Evolutionary conservation across 2,113 vertebrate genomes (phyloP).

Genomic region (Phylloscopus whistleri): DNA sequence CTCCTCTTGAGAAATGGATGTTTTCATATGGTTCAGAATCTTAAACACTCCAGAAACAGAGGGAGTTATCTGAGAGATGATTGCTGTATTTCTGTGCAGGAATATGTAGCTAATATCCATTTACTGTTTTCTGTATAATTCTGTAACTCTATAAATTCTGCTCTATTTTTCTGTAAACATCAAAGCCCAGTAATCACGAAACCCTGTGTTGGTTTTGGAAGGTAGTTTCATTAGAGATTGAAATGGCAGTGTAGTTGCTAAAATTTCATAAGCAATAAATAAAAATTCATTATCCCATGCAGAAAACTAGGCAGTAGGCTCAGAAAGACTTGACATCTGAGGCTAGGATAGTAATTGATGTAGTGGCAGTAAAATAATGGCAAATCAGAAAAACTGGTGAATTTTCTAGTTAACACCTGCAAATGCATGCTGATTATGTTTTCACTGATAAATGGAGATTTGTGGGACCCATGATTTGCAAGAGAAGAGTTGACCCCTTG

Average conservation of each 20-base stretch:
- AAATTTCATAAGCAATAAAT: background rate
- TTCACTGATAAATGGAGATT: background rate
- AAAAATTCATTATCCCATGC: background rate
- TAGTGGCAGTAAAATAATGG: background rate
- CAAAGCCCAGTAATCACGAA: background rate
- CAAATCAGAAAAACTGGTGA: background rate
- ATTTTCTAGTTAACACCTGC: background rate
- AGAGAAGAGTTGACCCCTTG: background rate
- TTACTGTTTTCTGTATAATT: background rate
- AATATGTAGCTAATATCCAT: background rate
- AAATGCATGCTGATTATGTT: background rate
- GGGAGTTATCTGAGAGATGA: background rate
- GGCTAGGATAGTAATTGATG: background rate
- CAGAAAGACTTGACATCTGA: background rate
- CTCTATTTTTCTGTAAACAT: background rate
- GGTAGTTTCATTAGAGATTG: background rate
- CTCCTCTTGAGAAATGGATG: background rate
- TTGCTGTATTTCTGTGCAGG: background rate
- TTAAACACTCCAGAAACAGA: background rate
- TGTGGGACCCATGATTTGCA: background rate
- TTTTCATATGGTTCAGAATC: background rate
- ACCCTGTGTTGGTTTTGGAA: background rate
- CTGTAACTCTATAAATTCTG: background rate
- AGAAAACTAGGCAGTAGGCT: background rate
- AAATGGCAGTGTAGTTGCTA: background rate